Conservation (phyloP, 2,888 invertebrate genomes). For the Lordiphosa andalusiaca region DNA sequence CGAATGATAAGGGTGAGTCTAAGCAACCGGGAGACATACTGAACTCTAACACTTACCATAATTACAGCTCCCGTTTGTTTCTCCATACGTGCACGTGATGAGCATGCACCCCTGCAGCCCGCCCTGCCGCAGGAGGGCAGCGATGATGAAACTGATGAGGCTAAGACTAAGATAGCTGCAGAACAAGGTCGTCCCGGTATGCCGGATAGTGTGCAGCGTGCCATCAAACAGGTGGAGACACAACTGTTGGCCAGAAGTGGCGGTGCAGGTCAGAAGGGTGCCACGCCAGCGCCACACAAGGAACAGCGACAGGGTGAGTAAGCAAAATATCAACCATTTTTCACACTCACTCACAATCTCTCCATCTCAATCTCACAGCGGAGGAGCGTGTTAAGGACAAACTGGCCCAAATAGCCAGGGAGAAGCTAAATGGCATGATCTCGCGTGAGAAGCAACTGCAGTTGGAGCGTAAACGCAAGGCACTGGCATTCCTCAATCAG, state of each 20-base stretch:
- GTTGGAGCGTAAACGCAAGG: constrained; percentile 88
- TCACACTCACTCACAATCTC: too few species aligned
- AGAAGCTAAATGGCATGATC: constrained; percentile 83
- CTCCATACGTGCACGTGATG: constrained; percentile 91
- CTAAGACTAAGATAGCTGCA: constrained; percentile 29
- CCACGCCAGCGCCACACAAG: constrained; percentile 27
- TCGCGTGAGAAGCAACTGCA: constrained; percentile 83
- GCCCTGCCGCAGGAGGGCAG: constrained; percentile 89
- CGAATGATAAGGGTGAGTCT: constrained; percentile 22
- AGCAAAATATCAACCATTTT: too few species aligned
- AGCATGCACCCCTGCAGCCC: constrained; percentile 85
- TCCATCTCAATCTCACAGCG: constrained; percentile 63
- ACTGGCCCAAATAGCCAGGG: constrained; percentile 82
- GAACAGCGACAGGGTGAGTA: constrained; percentile 54
- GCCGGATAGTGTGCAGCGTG: constrained; percentile 78
- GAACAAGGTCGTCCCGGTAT: constrained; percentile 48
- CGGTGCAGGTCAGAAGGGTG: constrained; percentile 15
- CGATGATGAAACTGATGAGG: constrained; percentile 82
- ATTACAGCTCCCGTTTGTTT: constrained; percentile 88
- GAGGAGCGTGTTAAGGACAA: constrained; percentile 84
- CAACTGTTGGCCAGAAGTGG: constrained; percentile 75
- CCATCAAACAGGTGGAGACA: constrained; percentile 78
- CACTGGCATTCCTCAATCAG: constrained; percentile 87
- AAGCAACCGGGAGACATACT: too few species aligned
- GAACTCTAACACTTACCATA: too few species aligned